Evolutionary conservation across 2,797 vertebrate species (phyloP).

Genomic region (Psittacula derbiana): DNA sequence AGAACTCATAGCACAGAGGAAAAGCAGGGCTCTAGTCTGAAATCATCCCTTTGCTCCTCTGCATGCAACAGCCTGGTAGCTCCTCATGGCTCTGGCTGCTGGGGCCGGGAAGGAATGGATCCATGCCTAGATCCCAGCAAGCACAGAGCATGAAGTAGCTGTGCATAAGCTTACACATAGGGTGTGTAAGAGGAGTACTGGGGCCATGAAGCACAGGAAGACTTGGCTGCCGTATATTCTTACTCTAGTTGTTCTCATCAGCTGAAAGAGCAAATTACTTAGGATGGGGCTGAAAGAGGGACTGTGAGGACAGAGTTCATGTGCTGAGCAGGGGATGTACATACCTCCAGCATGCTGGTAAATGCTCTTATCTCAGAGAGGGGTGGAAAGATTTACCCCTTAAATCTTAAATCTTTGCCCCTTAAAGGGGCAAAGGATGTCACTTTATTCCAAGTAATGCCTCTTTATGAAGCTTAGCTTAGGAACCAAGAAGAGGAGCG

Average conservation of each 20-base stretch:
- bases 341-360: neutral
- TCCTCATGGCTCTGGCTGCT: accelerated
- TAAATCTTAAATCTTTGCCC: too few relatives aligned
- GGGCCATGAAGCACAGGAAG: neutral
- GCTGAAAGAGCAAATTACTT: neutral
- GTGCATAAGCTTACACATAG: neutral
- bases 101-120: neutral
- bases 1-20: neutral
- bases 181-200: neutral
- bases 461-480: neutral
- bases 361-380: neutral
- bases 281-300: neutral
- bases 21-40: neutral
- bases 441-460: neutral
- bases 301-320: neutral
- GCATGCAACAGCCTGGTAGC: too few relatives aligned
- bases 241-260: neutral
- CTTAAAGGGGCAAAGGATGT: accelerated
- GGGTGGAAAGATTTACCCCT: neutral
- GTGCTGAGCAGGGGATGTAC: neutral
- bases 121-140: neutral
- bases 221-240: neutral
- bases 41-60: neutral
- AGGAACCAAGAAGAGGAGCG: neutral
- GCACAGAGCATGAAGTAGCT: neutral